phyloP scores from a whole-genome alignment of 2,113 vertebrate species.

The Girardinichthys multiradiatus region DNA sequence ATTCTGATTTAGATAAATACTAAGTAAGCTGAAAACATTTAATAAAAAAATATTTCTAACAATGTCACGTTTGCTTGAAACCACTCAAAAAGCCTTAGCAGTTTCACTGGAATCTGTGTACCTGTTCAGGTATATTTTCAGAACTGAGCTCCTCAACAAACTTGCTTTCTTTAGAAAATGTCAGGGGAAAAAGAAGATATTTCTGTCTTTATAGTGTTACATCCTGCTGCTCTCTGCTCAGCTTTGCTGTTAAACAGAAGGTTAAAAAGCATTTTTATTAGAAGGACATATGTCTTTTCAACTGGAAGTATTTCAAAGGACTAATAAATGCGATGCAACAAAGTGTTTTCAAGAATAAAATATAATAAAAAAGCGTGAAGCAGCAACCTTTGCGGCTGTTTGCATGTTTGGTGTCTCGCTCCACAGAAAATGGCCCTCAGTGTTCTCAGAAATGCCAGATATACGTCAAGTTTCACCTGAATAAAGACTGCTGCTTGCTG shows the following conservation, averaged over 20 bases:
- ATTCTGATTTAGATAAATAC: too few relatives aligned
- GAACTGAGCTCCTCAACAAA: too few relatives aligned
- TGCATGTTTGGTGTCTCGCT: slow-evolving; percentile 10
- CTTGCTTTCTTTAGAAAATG: neutral
- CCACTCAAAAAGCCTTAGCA: too few relatives aligned
- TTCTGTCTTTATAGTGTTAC: neutral
- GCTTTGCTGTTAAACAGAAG: neutral
- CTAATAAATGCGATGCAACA: neutral
- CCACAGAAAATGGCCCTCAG: slow-evolving; percentile 7
- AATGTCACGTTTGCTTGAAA: too few relatives aligned
- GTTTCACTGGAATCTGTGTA: too few relatives aligned
- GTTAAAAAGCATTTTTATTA: neutral
- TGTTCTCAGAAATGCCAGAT: slow-evolving; percentile 17
- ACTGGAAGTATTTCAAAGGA: neutral
- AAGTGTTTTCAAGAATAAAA: neutral
- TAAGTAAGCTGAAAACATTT: too few relatives aligned
- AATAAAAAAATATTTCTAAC: neutral
- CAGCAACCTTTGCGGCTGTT: neutral
- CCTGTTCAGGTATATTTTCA: too few relatives aligned
- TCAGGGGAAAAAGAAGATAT: neutral
- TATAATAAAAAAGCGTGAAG: neutral
- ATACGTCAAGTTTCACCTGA: slow-evolving; percentile 19
- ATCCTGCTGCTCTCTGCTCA: neutral
- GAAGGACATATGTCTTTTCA: slow-evolving; percentile 10
- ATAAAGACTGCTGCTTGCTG: neutral